These are phyloP conservation scores for Poeciliopsis occidentalis DNA, from an alignment of 2,113 vertebrate genomes.

Conservation along the genomic window DNA sequence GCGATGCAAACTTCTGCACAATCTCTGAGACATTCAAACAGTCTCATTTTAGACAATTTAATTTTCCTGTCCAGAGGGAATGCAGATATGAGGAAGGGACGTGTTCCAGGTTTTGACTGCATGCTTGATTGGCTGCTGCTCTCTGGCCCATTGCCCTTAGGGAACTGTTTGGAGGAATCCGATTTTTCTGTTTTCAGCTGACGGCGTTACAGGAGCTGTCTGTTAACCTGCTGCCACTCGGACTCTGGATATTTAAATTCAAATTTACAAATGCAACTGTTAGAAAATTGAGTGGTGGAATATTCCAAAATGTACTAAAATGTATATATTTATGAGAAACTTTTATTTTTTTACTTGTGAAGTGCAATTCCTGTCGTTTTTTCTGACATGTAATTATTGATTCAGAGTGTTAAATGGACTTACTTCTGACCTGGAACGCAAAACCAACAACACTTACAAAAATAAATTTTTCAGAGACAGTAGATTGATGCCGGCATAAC, in stretches of 20 bases:
- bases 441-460: neutral
- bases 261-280: neutral
- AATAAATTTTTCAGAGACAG: slow-evolving; percentile 19
- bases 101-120: slow-evolving; percentile 3
- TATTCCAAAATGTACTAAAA: neutral
- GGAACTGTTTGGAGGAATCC: slow-evolving; percentile 17
- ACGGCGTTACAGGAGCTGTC: slow-evolving; percentile 22
- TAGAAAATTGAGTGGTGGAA: neutral
- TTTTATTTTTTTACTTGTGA: too few species aligned
- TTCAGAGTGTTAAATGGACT: neutral
- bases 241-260: slow-evolving; percentile 14
- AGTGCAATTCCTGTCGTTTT: neutral
- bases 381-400: neutral
- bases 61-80: neutral
- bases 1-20: too few species aligned
- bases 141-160: slow-evolving; percentile 31
- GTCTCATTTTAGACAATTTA: neutral
- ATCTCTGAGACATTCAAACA: too few species aligned
- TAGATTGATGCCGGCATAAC: slow-evolving; percentile 36
- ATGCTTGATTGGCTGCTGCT: slow-evolving; percentile 48
- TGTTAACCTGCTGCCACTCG: slow-evolving; percentile 12
- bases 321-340: neutral
- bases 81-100: neutral
- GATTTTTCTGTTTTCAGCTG: slow-evolving; percentile 3
- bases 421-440: neutral